Evolutionary conservation across 2,888 invertebrate genomes (phyloP).

Genomic region (Pheosia tremula): DNA sequence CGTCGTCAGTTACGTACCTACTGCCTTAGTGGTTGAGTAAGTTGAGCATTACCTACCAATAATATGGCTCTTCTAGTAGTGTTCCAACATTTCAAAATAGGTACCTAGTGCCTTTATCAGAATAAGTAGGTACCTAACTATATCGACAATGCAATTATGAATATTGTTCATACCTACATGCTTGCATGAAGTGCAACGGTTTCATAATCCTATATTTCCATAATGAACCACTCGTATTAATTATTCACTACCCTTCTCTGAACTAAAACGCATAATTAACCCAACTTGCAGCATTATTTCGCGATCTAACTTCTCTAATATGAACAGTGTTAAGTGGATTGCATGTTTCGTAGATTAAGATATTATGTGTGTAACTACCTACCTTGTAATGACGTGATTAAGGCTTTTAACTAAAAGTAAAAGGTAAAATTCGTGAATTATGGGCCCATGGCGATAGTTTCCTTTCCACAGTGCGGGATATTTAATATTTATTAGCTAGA

Average conservation of each 20-base stretch:
- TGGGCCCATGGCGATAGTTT: neutral
- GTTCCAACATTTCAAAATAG: too few relatives aligned
- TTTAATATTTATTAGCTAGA: too few relatives aligned
- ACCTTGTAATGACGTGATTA: conserved; percentile 1
- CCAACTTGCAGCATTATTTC: conserved; percentile 45
- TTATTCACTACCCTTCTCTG: conserved; percentile 42
- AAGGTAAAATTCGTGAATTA: neutral
- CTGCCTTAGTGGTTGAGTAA: too few relatives aligned
- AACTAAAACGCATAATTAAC: conserved; percentile 51
- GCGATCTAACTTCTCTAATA: conserved; percentile 42
- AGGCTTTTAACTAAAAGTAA: neutral
- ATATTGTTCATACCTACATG: too few relatives aligned
- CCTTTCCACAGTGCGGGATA: too few relatives aligned
- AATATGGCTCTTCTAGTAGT: too few relatives aligned
- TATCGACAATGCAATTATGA: too few relatives aligned
- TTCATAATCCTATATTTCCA: conserved; percentile 37
- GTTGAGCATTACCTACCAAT: too few relatives aligned
- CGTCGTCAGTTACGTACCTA: too few relatives aligned
- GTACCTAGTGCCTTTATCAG: too few relatives aligned
- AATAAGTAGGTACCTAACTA: too few relatives aligned
- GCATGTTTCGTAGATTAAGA: conserved; percentile 29
- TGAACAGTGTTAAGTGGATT: conserved; percentile 40
- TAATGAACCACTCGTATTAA: conserved; percentile 47
- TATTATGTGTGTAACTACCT: conserved; percentile 1
- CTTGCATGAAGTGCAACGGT: conserved; percentile 25